These are phyloP conservation scores for Osmoderma eremita DNA, from an alignment of 2,888 invertebrate species.

Conservation along the genomic window DNA sequence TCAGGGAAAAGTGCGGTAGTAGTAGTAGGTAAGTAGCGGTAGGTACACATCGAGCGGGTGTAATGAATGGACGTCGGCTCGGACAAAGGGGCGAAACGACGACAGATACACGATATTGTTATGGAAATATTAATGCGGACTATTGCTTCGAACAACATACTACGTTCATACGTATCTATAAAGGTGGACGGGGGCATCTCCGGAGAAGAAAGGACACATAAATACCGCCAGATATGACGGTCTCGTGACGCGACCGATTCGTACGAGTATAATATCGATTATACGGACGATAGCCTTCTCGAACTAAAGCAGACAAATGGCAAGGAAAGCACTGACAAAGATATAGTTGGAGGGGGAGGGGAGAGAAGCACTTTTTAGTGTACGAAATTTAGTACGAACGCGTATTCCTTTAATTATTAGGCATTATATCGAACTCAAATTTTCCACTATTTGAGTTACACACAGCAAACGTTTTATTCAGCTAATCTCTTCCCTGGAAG, in stretches of 20 bases:
- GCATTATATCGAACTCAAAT: no score
- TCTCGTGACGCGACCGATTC: constrained; percentile 8
- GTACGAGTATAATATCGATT: neutral
- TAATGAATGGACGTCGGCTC: constrained; percentile 58
- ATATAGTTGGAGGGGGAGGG: no score
- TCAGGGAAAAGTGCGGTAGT: no score
- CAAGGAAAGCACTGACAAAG: neutral
- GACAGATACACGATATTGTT: constrained; percentile 62
- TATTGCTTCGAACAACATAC: neutral
- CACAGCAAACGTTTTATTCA: no score
- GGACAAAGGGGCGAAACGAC: constrained; percentile 45
- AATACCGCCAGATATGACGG: constrained; percentile 53
- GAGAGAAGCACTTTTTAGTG: no score
- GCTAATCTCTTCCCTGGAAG: no score
- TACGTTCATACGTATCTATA: no score
- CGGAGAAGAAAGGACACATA: constrained; percentile 61
- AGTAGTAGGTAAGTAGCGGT: neutral
- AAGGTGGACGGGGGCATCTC: constrained; percentile 25
- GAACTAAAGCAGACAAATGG: constrained; percentile 23
- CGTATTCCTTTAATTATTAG: no score
- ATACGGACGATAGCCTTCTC: constrained; percentile 24
- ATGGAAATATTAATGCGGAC: constrained; percentile 63
- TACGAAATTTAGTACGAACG: no score
- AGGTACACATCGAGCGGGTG: neutral
- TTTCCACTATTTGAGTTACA: no score